Evolutionary conservation across 2,113 vertebrate genomes (phyloP).

Genomic region (Hemiprocne comata): DNA sequence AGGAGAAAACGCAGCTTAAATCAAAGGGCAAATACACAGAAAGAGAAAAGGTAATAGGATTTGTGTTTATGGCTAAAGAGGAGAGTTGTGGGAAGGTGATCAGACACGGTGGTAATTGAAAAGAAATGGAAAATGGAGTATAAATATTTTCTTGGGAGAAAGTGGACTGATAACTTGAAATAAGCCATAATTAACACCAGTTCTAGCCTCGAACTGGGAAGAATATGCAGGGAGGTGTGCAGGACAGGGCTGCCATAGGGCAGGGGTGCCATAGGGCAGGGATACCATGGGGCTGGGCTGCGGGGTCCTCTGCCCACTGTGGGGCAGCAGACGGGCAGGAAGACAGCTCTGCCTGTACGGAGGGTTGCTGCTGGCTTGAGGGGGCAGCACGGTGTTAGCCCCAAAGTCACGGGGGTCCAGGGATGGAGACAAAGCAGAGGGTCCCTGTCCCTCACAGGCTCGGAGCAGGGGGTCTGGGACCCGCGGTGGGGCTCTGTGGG

Average conservation of each 20-base stretch:
- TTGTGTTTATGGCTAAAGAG: slow-evolving; percentile 66
- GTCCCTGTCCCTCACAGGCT: not conserved
- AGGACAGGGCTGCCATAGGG: accelerated
- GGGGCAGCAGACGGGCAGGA: not conserved
- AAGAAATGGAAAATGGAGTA: not conserved
- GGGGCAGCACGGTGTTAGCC: not conserved
- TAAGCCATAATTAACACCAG: not conserved
- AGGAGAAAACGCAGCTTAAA: slow-evolving; percentile 67
- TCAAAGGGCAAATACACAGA: slow-evolving; percentile 68
- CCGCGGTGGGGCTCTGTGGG: accelerated
- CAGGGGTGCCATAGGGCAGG: not conserved
- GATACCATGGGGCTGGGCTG: not conserved
- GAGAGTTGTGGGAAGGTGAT: not conserved
- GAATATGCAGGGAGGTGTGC: not conserved
- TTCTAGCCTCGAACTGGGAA: not conserved
- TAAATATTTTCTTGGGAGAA: not conserved
- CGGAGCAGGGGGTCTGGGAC: accelerated
- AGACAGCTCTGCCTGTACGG: accelerated
- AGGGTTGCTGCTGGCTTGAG: accelerated
- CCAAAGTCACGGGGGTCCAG: accelerated
- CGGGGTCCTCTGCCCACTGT: not conserved
- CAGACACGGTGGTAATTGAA: not conserved
- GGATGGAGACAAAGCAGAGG: accelerated
- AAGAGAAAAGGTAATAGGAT: slow-evolving; percentile 61
- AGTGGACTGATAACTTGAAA: not conserved